Percentiles rank a stretch among this genome's conserved stretches.
Evolutionary conservation across 2,888 invertebrate species (phyloP).

Genomic region (Catocala sponsa): DNA sequence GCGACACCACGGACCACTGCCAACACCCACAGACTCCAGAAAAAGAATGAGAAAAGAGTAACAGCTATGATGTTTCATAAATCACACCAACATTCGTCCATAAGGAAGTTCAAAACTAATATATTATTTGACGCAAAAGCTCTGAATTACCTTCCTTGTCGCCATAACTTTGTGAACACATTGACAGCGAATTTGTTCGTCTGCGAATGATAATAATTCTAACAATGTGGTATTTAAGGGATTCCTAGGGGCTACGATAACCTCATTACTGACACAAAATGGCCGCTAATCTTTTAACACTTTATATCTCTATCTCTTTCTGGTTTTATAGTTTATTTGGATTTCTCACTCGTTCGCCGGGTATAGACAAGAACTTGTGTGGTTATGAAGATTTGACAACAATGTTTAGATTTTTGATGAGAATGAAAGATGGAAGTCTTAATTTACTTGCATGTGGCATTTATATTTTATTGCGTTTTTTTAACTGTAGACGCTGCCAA

Average conservation of each 20-base stretch:
- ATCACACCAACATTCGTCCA: slow-evolving; percentile 31
- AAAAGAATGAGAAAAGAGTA: slow-evolving; percentile 1
- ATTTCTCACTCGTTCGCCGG: neutral
- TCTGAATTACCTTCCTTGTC: slow-evolving; percentile 9
- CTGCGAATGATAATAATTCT: slow-evolving; percentile 21
- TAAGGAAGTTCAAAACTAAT: slow-evolving; percentile 25
- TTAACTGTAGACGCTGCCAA: neutral
- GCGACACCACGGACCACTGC: slow-evolving; percentile 8
- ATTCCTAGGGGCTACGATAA: neutral
- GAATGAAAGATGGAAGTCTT: neutral
- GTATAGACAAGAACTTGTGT: neutral
- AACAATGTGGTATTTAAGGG: slow-evolving; percentile 6
- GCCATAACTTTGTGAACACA: slow-evolving; percentile 7
- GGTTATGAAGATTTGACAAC: neutral
- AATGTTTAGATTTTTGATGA: neutral
- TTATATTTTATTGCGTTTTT: slow-evolving; percentile 4
- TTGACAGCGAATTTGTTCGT: slow-evolving; percentile 24
- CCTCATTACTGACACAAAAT: neutral
- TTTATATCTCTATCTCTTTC: neutral
- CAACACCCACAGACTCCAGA: slow-evolving; percentile 5
- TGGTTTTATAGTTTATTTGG: neutral
- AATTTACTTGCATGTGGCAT: neutral
- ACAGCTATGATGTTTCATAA: slow-evolving; percentile 21
- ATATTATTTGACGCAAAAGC: slow-evolving; percentile 22
- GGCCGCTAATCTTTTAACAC: neutral